These are phyloP conservation scores for Punctoribates punctum DNA, from an alignment of 2,888 invertebrate genomes.

Conservation along the genomic window DNA sequence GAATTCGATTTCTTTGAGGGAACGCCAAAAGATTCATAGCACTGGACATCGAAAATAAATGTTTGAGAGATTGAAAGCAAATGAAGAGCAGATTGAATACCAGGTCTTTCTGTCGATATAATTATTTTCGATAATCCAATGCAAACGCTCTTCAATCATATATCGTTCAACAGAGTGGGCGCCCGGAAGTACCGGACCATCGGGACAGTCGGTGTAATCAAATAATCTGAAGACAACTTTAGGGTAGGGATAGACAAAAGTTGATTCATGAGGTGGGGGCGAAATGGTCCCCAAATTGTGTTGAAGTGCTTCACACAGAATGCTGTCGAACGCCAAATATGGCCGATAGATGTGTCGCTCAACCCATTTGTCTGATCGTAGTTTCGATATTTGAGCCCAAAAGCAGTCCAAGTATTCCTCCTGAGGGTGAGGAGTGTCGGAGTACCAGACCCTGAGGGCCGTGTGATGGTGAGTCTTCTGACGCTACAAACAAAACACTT, in stretches of 20 bases:
- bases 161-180: constrained; percentile 96
- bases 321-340: constrained; percentile 90
- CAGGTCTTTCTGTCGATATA: constrained; percentile 89
- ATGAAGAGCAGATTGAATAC: constrained; percentile 53
- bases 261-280: constrained; percentile 88
- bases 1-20: constrained; percentile 87
- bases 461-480: constrained; percentile 82
- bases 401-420: constrained; percentile 93
- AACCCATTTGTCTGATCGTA: constrained; percentile 91
- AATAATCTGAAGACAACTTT: constrained; percentile 89
- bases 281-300: constrained; percentile 87
- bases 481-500: constrained; percentile 61
- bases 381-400: constrained; percentile 88
- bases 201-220: constrained; percentile 97
- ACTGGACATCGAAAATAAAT: constrained; percentile 54
- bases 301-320: constrained; percentile 89
- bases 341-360: constrained; percentile 94
- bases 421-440: constrained; percentile 91
- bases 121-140: constrained; percentile 84
- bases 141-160: constrained; percentile 93
- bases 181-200: constrained; percentile 72
- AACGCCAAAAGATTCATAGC: constrained; percentile 86
- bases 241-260: constrained; percentile 87
- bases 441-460: constrained; percentile 87
- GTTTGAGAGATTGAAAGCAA: neutral